phyloP scores from a whole-genome alignment of 2,888 invertebrate species.

The Hetaerina titia region DNA sequence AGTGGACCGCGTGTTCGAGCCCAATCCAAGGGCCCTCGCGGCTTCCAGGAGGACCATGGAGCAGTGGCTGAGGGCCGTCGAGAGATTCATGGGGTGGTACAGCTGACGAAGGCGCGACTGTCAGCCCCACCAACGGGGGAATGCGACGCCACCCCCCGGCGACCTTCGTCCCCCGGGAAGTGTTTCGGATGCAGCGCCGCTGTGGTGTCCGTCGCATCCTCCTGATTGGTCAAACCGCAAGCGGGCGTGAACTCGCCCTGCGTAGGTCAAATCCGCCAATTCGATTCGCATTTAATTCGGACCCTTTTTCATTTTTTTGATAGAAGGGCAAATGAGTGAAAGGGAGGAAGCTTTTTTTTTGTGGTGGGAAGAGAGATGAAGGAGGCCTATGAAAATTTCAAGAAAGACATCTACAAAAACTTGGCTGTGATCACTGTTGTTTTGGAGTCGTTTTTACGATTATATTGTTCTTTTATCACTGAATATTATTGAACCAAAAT shows the following conservation, averaged over 20 bases:
- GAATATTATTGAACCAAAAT: neutral
- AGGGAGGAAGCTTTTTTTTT: neutral
- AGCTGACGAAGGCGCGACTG: constrained; percentile 61
- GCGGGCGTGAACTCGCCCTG: neutral
- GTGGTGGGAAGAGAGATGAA: neutral
- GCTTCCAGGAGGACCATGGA: constrained; percentile 73
- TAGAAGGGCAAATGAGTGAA: neutral
- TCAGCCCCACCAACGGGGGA: no score
- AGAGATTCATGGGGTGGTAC: constrained; percentile 81
- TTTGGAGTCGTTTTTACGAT: neutral
- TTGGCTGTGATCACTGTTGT: neutral
- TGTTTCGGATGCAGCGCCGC: no score
- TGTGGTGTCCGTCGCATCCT: neutral
- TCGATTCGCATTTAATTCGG: neutral
- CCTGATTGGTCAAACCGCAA: neutral
- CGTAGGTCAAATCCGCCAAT: neutral
- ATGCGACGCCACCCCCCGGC: neutral
- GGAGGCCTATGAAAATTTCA: neutral
- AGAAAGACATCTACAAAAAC: neutral
- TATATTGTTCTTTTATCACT: neutral
- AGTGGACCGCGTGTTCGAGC: constrained; percentile 82
- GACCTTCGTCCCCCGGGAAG: neutral
- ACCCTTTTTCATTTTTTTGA: neutral
- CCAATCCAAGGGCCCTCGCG: constrained; percentile 74
- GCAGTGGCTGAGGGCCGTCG: constrained; percentile 82